A percentile compares a stretch with the other conserved stretches of the same genome.
These are phyloP conservation scores for Dicerorhinus sumatrensis DNA, from an alignment of 2,113 vertebrate species.

Conservation along the genomic window DNA sequence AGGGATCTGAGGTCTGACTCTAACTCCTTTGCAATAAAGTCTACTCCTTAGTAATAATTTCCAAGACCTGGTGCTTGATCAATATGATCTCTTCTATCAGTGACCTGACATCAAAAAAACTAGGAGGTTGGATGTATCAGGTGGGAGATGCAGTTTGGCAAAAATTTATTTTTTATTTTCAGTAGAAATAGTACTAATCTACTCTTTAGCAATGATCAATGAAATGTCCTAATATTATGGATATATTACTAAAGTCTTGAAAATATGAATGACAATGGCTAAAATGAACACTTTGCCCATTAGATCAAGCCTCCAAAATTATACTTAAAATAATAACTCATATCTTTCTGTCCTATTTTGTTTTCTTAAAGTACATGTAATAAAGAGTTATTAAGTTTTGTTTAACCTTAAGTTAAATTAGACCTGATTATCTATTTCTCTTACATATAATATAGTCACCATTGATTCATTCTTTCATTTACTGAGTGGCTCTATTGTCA, in stretches of 20 bases:
- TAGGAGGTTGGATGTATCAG: not conserved
- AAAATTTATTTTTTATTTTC: not conserved
- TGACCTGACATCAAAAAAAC: not conserved
- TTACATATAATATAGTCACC: not conserved
- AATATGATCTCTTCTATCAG: not conserved
- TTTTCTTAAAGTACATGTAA: not conserved
- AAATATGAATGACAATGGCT: not conserved
- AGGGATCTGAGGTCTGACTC: not conserved
- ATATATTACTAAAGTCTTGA: not conserved
- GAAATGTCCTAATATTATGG: not conserved
- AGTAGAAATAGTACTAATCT: not conserved
- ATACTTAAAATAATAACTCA: not conserved
- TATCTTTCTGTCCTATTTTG: not conserved
- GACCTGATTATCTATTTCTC: not conserved
- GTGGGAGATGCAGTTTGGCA: not conserved
- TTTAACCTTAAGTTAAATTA: not conserved
- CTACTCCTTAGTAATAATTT: not conserved
- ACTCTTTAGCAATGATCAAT: not conserved
- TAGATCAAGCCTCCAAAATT: not conserved
- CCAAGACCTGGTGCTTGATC: not conserved
- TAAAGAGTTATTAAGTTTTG: not conserved
- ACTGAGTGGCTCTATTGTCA: not conserved
- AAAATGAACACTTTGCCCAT: not conserved
- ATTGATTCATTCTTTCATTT: conserved; percentile 19
- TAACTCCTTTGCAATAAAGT: not conserved